Evolutionary conservation across 2,888 invertebrate genomes (phyloP).

Genomic region (Tenthredo scrophulariae): DNA sequence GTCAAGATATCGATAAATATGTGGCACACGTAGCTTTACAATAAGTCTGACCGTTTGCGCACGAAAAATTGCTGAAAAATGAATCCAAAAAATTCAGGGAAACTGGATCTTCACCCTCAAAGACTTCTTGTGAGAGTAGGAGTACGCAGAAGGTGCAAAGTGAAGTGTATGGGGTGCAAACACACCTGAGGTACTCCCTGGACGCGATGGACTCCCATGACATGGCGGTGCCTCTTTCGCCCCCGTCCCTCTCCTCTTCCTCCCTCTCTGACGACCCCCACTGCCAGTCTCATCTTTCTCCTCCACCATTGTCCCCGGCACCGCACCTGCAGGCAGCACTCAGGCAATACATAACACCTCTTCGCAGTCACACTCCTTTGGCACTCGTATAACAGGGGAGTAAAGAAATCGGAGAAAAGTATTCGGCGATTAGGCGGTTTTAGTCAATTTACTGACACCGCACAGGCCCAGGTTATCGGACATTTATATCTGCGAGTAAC

Average conservation of each 20-base stretch:
- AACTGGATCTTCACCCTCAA: too few relatives aligned
- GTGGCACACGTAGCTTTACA: too few relatives aligned
- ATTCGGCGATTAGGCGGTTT: background rate
- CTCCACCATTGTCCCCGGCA: conserved; percentile 65
- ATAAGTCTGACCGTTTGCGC: too few relatives aligned
- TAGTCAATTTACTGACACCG: background rate
- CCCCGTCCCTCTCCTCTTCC: conserved; percentile 59
- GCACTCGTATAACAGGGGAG: background rate
- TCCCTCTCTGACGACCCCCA: conserved; percentile 63
- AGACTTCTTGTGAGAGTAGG: too few relatives aligned
- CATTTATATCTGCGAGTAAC: background rate
- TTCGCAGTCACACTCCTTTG: conserved; percentile 28
- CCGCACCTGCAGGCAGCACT: conserved; percentile 67
- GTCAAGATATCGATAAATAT: too few relatives aligned
- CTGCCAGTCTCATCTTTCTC: conserved; percentile 69
- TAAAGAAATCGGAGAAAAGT: background rate
- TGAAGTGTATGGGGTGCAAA: conserved; percentile 45
- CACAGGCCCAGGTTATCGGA: background rate
- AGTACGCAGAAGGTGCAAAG: too few relatives aligned
- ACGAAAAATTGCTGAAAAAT: too few relatives aligned
- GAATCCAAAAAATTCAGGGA: too few relatives aligned
- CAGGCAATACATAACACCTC: conserved; percentile 67
- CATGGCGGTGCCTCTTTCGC: conserved; percentile 80
- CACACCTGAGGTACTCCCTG: conserved; percentile 89
- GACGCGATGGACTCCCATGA: conserved; percentile 93